phyloP scores from a whole-genome alignment of 2,888 invertebrate species.

The Nemapogon koenigi region DNA sequence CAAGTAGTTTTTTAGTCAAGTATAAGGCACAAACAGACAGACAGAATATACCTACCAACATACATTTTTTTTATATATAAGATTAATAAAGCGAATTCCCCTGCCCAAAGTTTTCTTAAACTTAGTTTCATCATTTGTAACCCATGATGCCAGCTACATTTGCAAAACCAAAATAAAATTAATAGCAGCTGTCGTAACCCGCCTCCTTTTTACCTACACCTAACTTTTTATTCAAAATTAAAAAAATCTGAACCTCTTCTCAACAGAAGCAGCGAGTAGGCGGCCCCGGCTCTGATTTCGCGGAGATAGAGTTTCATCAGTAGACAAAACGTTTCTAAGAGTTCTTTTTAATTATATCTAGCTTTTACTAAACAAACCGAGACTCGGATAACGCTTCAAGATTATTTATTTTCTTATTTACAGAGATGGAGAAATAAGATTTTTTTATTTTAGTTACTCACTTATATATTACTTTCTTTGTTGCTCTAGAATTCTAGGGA shows the following conservation, averaged over 20 bases:
- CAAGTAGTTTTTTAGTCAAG: too few species aligned
- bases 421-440: too few species aligned
- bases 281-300: slow-evolving; percentile 47
- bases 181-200: slow-evolving; percentile 39
- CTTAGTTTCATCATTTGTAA: too few species aligned
- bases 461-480: too few species aligned
- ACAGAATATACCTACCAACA: too few species aligned
- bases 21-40: too few species aligned
- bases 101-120: too few species aligned
- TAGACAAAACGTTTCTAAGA: slow-evolving; percentile 45
- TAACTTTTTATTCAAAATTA: slow-evolving; percentile 38
- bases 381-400: slow-evolving; percentile 34
- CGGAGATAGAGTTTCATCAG: slow-evolving; percentile 51
- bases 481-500: too few species aligned
- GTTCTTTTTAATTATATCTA: slow-evolving; percentile 51
- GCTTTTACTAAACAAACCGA: slow-evolving; percentile 32
- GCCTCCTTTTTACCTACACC: slow-evolving; percentile 32
- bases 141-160: slow-evolving; percentile 23
- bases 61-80: too few species aligned
- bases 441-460: too few species aligned
- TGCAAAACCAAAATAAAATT: slow-evolving; percentile 34
- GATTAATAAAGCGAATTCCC: too few species aligned
- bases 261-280: slow-evolving; percentile 27
- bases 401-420: too few species aligned
- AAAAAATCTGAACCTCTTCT: slow-evolving; percentile 33